Percentiles rank a stretch among this genome's conserved stretches.
phyloP scores from a whole-genome alignment of 2,888 invertebrate genomes.

The Junonia oenone region DNA sequence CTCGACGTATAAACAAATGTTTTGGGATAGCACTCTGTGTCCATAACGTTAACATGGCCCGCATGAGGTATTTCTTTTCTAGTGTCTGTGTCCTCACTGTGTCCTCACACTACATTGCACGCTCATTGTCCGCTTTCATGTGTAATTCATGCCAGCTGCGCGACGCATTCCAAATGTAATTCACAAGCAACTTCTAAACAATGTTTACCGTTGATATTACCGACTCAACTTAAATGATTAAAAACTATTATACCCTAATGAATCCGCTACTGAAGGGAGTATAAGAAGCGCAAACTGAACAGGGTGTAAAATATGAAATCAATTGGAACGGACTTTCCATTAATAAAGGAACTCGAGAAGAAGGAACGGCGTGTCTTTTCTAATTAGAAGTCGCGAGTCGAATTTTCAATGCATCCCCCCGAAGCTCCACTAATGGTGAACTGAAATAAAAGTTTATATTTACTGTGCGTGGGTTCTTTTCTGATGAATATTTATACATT shows the following conservation, averaged over 20 bases:
- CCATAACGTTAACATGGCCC: conserved; percentile 1
- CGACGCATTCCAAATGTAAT: conserved; percentile 73
- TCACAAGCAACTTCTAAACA: conserved; percentile 23
- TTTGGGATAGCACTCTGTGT: neutral
- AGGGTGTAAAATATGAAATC: conserved; percentile 66
- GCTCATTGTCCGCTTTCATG: conserved; percentile 59
- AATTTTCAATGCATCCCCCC: conserved; percentile 69
- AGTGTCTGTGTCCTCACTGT: conserved; percentile 15
- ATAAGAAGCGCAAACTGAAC: conserved; percentile 30
- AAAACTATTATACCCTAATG: conserved; percentile 16
- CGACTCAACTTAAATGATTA: conserved; percentile 10
- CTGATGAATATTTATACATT: conserved; percentile 75
- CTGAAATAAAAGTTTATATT: conserved; percentile 77
- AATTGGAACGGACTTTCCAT: conserved; percentile 66
- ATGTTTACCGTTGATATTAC: conserved; percentile 7
- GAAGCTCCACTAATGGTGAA: conserved; percentile 57
- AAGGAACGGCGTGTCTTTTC: conserved; percentile 61
- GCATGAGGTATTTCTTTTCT: conserved; percentile 13
- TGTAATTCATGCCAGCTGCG: conserved; percentile 60
- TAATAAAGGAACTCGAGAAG: conserved; percentile 61
- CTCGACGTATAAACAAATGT: neutral
- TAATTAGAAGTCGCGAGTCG: conserved; percentile 74
- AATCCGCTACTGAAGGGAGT: conserved; percentile 10
- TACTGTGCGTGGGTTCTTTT: conserved; percentile 66
- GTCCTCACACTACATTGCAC: conserved; percentile 51